Evolutionary conservation across 2,888 invertebrate species (phyloP), one percentile per base, ranked within the genome.

Genomic region (Amaurobius ferox): DNA sequence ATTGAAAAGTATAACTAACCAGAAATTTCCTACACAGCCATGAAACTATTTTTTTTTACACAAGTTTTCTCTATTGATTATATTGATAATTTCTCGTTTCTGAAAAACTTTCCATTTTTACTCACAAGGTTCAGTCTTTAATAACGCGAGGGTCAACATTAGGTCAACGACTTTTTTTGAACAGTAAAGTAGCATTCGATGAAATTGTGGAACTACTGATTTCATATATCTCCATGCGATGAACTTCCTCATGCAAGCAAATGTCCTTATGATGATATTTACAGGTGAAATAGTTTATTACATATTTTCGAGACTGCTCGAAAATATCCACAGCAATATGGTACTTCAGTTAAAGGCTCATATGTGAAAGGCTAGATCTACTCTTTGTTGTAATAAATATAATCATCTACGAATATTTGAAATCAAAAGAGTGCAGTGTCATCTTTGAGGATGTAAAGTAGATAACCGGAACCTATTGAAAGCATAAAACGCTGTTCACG

Each of bases 321-420:
- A 30, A 40, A 77, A 28, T 48, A 28, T 29, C 66, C 70, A 16
- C 35, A 77, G 66, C 76, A 71, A 35, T 73, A 76, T 71, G 77
- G 44, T 81, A 61, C 70, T 64, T 73, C 39, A 39, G 68, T 74
- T 32, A 79, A 83, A 83, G 83, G 83, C 83, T 83, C 67, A 35
- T 76, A 76, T 77, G 83, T 83, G 83, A 83, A 83, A 48, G 71
- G 30, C 77, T 77, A 77, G 62, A 26, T 64, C 83, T 83, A 83
- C 62, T 39, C 48, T 74, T 72, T 71, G 30, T 72, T 28, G 40
- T 64, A 62, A 83, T 83, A 77, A 64, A 70, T 83, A 74, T 64
- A 83, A 39, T 74, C 30, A 61, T 68, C 70, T 66, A 55, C 68
- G 67, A 62, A 61, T 81, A 9, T 32, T 23, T 66, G 66, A 83